A percentile compares a stretch with the other conserved stretches of the same genome.
These are phyloP conservation scores for Setophaga kirtlandii DNA, from an alignment of 2,113 vertebrate species.

Conservation along the genomic window DNA sequence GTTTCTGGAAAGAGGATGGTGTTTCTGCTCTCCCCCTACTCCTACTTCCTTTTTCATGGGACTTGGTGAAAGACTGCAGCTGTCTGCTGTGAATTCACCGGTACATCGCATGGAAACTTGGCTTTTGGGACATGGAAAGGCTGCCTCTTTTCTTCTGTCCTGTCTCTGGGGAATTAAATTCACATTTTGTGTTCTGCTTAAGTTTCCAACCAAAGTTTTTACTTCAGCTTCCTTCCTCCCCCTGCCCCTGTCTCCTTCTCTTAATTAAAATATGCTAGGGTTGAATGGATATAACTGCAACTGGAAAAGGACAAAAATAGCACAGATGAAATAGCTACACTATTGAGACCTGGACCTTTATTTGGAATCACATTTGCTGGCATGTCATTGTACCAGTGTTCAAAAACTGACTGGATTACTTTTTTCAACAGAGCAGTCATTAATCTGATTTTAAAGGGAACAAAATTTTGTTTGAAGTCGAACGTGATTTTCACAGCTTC, in stretches of 20 bases:
- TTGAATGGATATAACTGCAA: not conserved
- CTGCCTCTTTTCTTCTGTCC: not conserved
- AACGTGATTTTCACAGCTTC: not conserved
- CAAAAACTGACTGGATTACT: not conserved
- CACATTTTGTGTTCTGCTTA: not conserved
- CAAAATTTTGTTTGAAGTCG: not conserved
- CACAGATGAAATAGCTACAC: not conserved
- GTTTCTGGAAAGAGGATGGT: not conserved
- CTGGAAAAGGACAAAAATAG: not conserved
- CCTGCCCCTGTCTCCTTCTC: not conserved
- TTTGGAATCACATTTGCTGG: not conserved
- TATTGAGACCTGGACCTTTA: not conserved
- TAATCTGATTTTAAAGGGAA: not conserved
- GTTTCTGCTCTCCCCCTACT: not conserved
- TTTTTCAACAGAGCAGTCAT: not conserved
- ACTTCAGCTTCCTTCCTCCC: not conserved
- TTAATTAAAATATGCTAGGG: not conserved
- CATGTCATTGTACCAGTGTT: not conserved
- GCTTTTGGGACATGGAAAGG: not conserved
- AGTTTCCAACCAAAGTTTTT: conserved; percentile 3
- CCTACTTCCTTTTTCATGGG: not conserved
- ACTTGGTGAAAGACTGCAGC: conserved; percentile 20
- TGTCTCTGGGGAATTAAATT: not conserved
- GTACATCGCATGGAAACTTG: not conserved
- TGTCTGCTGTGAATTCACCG: not conserved